Conservation (phyloP, 2,888 invertebrate genomes). For the Morpho deidamia region DNA sequence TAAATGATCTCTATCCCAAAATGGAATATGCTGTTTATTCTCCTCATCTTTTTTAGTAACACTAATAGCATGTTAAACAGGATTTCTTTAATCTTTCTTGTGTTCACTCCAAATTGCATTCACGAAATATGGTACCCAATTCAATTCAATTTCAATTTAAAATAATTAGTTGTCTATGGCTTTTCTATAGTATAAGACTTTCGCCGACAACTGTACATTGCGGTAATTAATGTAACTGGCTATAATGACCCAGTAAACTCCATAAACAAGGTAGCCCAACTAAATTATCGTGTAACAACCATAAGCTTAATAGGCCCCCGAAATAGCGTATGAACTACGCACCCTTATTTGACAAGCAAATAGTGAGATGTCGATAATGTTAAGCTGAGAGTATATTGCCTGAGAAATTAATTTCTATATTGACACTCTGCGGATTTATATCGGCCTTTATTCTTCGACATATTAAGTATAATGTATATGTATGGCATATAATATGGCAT, state of each 20-base stretch:
- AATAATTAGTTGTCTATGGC: background rate
- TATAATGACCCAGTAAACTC: slow-evolving; percentile 19
- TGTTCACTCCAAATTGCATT: too few relatives aligned
- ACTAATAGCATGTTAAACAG: too few relatives aligned
- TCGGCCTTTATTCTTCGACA: too few relatives aligned
- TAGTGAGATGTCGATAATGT: slow-evolving; percentile 26
- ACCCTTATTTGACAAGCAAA: slow-evolving; percentile 57
- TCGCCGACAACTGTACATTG: background rate
- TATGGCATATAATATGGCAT: too few relatives aligned
- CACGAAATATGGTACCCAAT: too few relatives aligned
- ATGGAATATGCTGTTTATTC: too few relatives aligned
- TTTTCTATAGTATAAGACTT: background rate
- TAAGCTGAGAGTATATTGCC: slow-evolving; percentile 9
- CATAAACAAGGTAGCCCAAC: slow-evolving; percentile 24
- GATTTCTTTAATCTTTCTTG: too few relatives aligned
- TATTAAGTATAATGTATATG: too few relatives aligned
- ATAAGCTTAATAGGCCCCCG: slow-evolving; percentile 38
- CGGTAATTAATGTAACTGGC: slow-evolving; percentile 12
- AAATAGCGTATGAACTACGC: slow-evolving; percentile 52
- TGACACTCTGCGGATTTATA: too few relatives aligned
- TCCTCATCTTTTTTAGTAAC: too few relatives aligned
- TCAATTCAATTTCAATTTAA: background rate
- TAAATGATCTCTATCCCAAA: too few relatives aligned
- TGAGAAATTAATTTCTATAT: background rate
- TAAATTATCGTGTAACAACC: slow-evolving; percentile 30